These are phyloP conservation scores for Glomeris maerens DNA, from an alignment of 1,140 invertebrate genomes.

Conservation along the genomic window DNA sequence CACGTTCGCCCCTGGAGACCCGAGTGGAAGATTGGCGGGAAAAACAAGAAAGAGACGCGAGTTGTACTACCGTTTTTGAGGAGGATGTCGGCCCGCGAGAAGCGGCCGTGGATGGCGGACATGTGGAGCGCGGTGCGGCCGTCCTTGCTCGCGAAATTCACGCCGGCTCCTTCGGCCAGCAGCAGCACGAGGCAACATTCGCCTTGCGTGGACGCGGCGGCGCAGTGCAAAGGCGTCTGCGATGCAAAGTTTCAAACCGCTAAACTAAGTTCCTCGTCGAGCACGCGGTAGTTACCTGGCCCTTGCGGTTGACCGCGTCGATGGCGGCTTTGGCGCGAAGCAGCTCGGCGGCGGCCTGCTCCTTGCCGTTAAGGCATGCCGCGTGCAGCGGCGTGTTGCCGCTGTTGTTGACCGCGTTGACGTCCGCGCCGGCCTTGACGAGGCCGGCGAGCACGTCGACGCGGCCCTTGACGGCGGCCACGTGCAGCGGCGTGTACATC, in stretches of 20 bases:
- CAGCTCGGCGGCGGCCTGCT: slow-evolving; percentile 37
- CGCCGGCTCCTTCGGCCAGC: slow-evolving; percentile 37
- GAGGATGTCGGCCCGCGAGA: slow-evolving; percentile 45
- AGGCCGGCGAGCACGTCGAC: slow-evolving; percentile 37
- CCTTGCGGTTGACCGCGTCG: slow-evolving; percentile 32
- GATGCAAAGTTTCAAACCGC: not conserved
- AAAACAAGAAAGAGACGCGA: slow-evolving; percentile 5
- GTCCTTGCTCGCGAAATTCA: slow-evolving; percentile 41
- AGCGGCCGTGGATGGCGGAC: slow-evolving; percentile 48
- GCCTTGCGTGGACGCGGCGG: slow-evolving; percentile 45
- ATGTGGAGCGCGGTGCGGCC: slow-evolving; percentile 50
- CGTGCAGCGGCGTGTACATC: slow-evolving; percentile 36
- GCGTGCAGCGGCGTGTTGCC: slow-evolving; percentile 48
- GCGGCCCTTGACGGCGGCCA: slow-evolving; percentile 31
- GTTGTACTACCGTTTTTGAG: slow-evolving; percentile 28
- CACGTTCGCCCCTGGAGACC: slow-evolving; percentile 30
- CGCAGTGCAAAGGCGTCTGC: slow-evolving; percentile 47
- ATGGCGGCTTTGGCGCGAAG: slow-evolving; percentile 33
- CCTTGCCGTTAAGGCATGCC: slow-evolving; percentile 46
- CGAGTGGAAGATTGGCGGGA: not conserved
- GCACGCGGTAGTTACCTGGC: slow-evolving; percentile 27
- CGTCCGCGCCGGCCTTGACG: slow-evolving; percentile 39
- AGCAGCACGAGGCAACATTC: slow-evolving; percentile 43
- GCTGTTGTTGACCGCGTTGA: slow-evolving; percentile 40
- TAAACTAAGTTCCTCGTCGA: not conserved